Conservation (phyloP, 2,888 invertebrate species). For the Melieria omissa region DNA sequence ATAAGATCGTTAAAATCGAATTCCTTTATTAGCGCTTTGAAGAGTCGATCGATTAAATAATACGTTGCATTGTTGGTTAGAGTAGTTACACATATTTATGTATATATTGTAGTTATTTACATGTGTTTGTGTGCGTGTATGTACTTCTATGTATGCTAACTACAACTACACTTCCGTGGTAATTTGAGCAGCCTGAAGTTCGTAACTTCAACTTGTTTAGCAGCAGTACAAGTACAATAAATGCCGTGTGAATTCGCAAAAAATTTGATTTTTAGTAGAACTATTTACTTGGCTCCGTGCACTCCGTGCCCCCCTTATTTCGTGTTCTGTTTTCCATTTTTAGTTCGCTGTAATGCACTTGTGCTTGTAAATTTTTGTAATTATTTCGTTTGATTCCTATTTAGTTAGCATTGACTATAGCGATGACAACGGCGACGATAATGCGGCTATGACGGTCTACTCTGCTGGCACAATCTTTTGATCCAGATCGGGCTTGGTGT, state of each 20-base stretch:
- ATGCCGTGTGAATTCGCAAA: neutral
- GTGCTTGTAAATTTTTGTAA: slow-evolving; percentile 38
- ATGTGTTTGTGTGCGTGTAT: slow-evolving; percentile 10
- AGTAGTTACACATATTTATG: neutral
- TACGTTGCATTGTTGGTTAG: slow-evolving; percentile 8
- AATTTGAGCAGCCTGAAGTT: slow-evolving; percentile 26
- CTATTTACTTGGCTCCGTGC: neutral
- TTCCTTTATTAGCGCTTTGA: slow-evolving; percentile 14
- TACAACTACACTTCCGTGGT: no score
- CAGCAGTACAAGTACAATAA: neutral
- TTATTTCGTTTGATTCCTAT: slow-evolving; percentile 35
- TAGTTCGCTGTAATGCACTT: slow-evolving; percentile 46
- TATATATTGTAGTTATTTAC: slow-evolving; percentile 3
- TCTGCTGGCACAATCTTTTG: slow-evolving; percentile 63
- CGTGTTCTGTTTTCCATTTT: slow-evolving; percentile 35
- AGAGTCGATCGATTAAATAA: slow-evolving; percentile 18
- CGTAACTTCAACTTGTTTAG: neutral
- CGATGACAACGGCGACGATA: no score
- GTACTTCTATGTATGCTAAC: slow-evolving; percentile 5
- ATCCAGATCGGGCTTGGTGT: slow-evolving; percentile 72
- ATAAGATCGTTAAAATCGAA: slow-evolving; percentile 19
- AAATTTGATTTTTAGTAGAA: neutral
- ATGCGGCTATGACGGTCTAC: slow-evolving; percentile 43
- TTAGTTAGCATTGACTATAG: neutral
- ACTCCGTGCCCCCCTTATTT: neutral